Evolutionary conservation across 2,888 invertebrate species (phyloP).

Genomic region (Heliconius ismenius): DNA sequence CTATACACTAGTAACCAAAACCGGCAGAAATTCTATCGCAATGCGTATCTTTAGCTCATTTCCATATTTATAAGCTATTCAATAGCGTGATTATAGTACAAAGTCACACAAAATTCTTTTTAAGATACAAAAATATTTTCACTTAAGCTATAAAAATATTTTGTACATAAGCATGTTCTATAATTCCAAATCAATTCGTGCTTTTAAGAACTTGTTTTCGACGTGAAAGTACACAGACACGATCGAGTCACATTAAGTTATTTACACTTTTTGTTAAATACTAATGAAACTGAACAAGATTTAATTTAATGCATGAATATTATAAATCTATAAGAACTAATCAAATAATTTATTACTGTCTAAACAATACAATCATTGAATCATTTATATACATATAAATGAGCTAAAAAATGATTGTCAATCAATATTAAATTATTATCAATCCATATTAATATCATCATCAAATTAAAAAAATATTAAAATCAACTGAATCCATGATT

Average conservation of each 20-base stretch:
- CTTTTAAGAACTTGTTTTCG: conserved; percentile 30
- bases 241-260: neutral
- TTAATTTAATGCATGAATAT: neutral
- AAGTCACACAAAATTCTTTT: conserved; percentile 26
- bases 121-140: conserved; percentile 12
- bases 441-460: neutral
- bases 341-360: neutral
- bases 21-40: neutral
- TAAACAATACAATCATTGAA: neutral
- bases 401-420: neutral
- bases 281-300: neutral
- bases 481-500: conserved; percentile 1
- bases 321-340: neutral
- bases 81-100: conserved; percentile 17
- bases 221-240: conserved; percentile 8
- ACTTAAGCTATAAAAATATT: conserved; percentile 14
- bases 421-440: neutral
- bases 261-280: conserved; percentile 1
- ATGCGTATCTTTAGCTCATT: neutral
- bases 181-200: conserved; percentile 27
- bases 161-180: conserved; percentile 11
- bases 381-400: neutral
- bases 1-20: neutral
- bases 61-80: conserved; percentile 5
- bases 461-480: neutral